A percentile compares a stretch with the other conserved stretches of the same genome.
Conservation (phyloP, 2,888 invertebrate genomes). For the Stratiomys singularior region DNA sequence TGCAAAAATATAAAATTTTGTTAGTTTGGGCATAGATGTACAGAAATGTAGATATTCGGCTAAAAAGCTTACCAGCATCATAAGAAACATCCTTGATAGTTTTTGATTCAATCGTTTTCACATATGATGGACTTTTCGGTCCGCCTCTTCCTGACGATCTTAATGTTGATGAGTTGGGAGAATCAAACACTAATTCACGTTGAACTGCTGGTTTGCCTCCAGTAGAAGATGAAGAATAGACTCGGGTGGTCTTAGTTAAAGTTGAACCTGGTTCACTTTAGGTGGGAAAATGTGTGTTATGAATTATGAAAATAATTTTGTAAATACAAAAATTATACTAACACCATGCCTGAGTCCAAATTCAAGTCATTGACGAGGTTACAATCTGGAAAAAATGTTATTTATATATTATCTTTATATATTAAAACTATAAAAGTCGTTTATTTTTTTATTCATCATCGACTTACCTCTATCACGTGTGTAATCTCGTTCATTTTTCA, state of each 20-base stretch:
- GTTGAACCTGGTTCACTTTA: constrained; percentile 59
- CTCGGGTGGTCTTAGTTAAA: constrained; percentile 61
- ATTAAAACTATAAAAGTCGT: too few species aligned
- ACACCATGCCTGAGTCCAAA: constrained; percentile 53
- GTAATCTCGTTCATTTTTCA: constrained; percentile 68
- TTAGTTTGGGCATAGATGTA: not conserved
- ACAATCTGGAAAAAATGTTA: constrained; percentile 50
- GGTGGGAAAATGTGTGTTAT: too few species aligned
- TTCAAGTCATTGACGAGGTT: constrained; percentile 48
- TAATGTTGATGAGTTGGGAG: constrained; percentile 44
- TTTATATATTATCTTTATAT: not conserved
- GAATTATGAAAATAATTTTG: not conserved
- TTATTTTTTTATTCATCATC: not conserved
- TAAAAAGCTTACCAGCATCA: constrained; percentile 47
- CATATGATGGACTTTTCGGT: constrained; percentile 44
- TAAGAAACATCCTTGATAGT: constrained; percentile 51
- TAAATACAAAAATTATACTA: constrained; percentile 44
- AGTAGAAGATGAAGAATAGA: constrained; percentile 49
- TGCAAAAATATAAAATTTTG: constrained; percentile 4
- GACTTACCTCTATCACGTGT: constrained; percentile 59
- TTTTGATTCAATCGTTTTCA: constrained; percentile 51
- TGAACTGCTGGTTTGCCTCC: constrained; percentile 42
- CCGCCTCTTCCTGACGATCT: constrained; percentile 25
- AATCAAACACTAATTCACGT: constrained; percentile 54
- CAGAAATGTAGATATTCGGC: not conserved